Base-by-base conservation (phyloP, 2,888 invertebrate species). In the Cryptus viduatorius region DNA sequence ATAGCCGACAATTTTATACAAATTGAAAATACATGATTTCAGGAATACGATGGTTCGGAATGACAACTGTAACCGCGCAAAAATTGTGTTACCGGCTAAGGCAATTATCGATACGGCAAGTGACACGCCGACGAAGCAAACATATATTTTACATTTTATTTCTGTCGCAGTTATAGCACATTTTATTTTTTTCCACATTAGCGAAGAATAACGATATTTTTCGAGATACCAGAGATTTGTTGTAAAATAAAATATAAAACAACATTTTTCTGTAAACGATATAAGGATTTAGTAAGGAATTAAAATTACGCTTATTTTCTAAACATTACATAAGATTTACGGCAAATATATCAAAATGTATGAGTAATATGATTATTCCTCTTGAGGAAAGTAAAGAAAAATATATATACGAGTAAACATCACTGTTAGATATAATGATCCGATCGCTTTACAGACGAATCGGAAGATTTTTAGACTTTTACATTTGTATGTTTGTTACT, bases 1-100 rank as follows among this genome's bases (percentile, higher is more conserved):
- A 37, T 37, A 46, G 37, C 64, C 44, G 48, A 68, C 14, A 56
- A 73, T 68, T 14, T 50, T 42, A 37, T 37, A 78, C 64, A 50
- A 44, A 77, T 80, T 59, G 67, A 10, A 10, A 81, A 84, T 73
- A 53, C 42, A 81, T 84, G 73, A 65, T 84, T 84, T 84, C 84
- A 84, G 84, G 81, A 81, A 56, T 79, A 84, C 75, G 84, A 81
- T 14, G 61, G 81, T 56, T 64, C 69, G 67, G 84, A 84, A 19
- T 68, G 77, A 44, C 72, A 81, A 64, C 78, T 29, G 46, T 84
- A 84, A 75, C 29, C 64, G 48, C 48, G 31, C 48, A 31, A 69
- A 64, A 64, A 75, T 24, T 24, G 14, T 48, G 61, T 69, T 61
- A 19, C 69, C 69, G 69, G 73, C 64, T 77, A 64, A 46, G 46